Evolutionary conservation across 37 sponge, comb jelly and placozoan species (phyloP).

Genomic region (Chondrilla cf. caribensis): DNA sequence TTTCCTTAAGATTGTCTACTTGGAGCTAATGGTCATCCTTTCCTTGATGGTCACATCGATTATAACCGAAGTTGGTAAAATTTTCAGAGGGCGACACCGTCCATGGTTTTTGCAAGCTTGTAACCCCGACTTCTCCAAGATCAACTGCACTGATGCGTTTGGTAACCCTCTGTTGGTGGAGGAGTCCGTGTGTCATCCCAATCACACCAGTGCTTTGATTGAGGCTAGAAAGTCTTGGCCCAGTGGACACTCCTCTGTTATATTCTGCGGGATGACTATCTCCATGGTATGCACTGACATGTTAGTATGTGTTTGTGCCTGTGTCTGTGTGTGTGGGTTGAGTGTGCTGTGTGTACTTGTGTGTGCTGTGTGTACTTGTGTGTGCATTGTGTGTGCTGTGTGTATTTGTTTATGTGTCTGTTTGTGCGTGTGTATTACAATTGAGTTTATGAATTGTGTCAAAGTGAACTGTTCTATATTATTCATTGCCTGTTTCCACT

Average conservation of each 20-base stretch:
- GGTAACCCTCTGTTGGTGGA: constrained; percentile 47
- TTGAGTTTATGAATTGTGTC: background rate
- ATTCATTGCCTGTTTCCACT: too few species aligned
- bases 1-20: background rate
- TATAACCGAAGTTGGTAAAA: constrained; percentile 46
- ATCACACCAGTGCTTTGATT: background rate
- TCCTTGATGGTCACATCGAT: constrained; percentile 38
- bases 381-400: too few species aligned
- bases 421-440: background rate
- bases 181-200: constrained; percentile 3
- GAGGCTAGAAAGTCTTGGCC: constrained; percentile 60
- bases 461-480: too few species aligned
- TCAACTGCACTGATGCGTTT: constrained; percentile 55
- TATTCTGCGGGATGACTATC: constrained; percentile 28
- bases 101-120: constrained; percentile 63
- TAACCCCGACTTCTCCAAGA: constrained; percentile 49
- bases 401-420: too few species aligned
- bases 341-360: too few species aligned
- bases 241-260: constrained; percentile 49
- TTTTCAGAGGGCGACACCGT: constrained; percentile 48
- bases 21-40: constrained; percentile 29
- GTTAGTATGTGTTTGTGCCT: too few species aligned
- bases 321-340: too few species aligned
- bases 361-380: too few species aligned
- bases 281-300: background rate